phyloP scores from a whole-genome alignment of 1,140 invertebrate genomes.

The Chionoecetes opilio region DNA sequence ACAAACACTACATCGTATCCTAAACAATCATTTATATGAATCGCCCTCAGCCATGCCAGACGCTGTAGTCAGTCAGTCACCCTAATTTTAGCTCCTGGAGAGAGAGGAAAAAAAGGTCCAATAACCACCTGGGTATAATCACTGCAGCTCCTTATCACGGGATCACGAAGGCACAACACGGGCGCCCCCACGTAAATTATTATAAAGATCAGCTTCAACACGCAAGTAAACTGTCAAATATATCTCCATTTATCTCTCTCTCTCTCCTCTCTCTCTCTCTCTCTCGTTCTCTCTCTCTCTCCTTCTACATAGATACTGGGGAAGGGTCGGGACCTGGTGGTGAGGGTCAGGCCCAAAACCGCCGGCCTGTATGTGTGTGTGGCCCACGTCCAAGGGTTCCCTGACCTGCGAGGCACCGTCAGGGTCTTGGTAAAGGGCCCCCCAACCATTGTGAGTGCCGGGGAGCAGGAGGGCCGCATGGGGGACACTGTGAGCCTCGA shows the following conservation, averaged over 20 bases:
- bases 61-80: not conserved
- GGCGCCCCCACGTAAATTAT: not conserved
- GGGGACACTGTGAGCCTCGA: constrained; percentile 93
- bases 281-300: constrained; percentile 55
- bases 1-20: not conserved
- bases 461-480: constrained; percentile 92
- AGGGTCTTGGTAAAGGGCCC: constrained; percentile 86
- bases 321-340: constrained; percentile 56
- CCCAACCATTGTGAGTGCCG: constrained; percentile 93
- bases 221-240: not conserved
- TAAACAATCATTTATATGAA: not conserved
- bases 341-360: constrained; percentile 61
- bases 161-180: not conserved
- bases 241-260: constrained; percentile 34
- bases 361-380: constrained; percentile 77
- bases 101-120: not conserved
- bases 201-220: not conserved
- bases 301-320: constrained; percentile 69
- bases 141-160: constrained; percentile 6
- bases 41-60: not conserved
- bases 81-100: not conserved
- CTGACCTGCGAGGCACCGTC: constrained; percentile 73
- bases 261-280: constrained; percentile 47
- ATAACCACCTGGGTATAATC: not conserved
- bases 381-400: constrained; percentile 74